Conservation (phyloP, 2,113 vertebrate species). For the Sarotherodon lohbergeri region DNA sequence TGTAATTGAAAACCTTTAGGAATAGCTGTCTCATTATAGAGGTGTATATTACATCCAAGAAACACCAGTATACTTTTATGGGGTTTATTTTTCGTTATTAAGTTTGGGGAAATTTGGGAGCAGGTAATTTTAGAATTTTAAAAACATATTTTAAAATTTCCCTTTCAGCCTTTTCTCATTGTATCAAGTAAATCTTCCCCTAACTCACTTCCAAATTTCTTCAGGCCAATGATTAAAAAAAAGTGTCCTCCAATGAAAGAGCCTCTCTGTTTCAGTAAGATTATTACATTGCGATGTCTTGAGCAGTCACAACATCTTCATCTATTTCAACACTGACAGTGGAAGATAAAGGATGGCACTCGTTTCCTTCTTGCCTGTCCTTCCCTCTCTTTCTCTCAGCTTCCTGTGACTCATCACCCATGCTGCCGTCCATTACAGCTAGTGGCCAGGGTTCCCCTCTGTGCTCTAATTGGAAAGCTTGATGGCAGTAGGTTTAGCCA, state of each 20-base stretch:
- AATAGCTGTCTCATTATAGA: slow-evolving; percentile 56
- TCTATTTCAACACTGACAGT: background rate
- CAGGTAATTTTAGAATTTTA: background rate
- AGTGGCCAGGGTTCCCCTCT: slow-evolving; percentile 32
- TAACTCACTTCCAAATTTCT: slow-evolving; percentile 24
- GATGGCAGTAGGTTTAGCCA: slow-evolving; percentile 63
- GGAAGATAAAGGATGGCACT: background rate
- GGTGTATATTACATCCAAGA: slow-evolving; percentile 38
- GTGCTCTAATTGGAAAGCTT: slow-evolving; percentile 70
- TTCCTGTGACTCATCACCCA: background rate
- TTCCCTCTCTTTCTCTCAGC: background rate
- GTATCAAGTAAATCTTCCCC: background rate
- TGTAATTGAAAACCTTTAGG: slow-evolving; percentile 60
- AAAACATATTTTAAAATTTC: background rate
- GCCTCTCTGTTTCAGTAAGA: slow-evolving; percentile 3
- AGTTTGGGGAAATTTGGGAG: slow-evolving; percentile 2
- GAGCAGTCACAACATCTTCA: background rate
- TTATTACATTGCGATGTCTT: background rate
- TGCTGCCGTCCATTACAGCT: slow-evolving; percentile 40
- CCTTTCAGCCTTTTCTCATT: background rate
- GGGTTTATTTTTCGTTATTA: background rate
- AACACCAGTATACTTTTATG: slow-evolving; percentile 23
- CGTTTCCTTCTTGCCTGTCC: background rate
- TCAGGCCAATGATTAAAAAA: slow-evolving; percentile 6
- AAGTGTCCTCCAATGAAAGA: slow-evolving; percentile 1